A percentile compares a stretch with the other conserved stretches of the same genome.
Evolutionary conservation across 2,888 invertebrate genomes (phyloP).

Genomic region (Apamea crenata): DNA sequence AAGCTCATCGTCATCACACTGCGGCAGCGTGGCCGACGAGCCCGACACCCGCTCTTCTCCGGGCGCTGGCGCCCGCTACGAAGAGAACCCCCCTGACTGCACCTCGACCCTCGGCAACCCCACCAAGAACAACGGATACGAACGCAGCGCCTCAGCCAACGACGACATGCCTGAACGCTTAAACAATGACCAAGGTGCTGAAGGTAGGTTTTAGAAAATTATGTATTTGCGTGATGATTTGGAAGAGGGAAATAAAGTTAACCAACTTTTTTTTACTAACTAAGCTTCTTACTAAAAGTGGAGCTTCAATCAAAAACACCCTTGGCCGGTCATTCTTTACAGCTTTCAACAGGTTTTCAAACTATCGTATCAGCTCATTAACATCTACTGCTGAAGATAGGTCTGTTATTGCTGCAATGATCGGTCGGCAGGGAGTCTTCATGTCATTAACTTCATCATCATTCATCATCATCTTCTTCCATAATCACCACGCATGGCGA

Average conservation of each 20-base stretch:
- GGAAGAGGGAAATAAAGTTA: slow-evolving; percentile 48
- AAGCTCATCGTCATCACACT: slow-evolving; percentile 89
- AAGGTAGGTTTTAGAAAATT: slow-evolving; percentile 79
- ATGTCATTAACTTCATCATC: slow-evolving; percentile 51
- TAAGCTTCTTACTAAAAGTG: slow-evolving; percentile 27
- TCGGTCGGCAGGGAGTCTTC: slow-evolving; percentile 25
- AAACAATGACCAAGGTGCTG: slow-evolving; percentile 88
- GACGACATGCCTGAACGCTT: slow-evolving; percentile 88
- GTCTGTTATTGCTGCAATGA: slow-evolving; percentile 21
- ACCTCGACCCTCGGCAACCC: slow-evolving; percentile 87
- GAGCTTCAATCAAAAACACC: slow-evolving; percentile 27
- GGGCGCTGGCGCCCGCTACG: slow-evolving; percentile 86
- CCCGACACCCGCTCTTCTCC: slow-evolving; percentile 89
- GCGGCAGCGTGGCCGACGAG: slow-evolving; percentile 88
- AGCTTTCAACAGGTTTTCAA: slow-evolving; percentile 9
- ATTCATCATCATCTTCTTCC: slow-evolving; percentile 58
- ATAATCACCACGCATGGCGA: slow-evolving; percentile 62
- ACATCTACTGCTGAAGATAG: slow-evolving; percentile 33
- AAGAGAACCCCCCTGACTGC: slow-evolving; percentile 86
- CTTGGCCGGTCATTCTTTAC: slow-evolving; percentile 16
- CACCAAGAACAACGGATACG: slow-evolving; percentile 89
- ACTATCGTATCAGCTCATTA: slow-evolving; percentile 21
- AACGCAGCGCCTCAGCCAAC: slow-evolving; percentile 84
- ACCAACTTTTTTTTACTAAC: slow-evolving; percentile 24
- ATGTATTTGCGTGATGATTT: slow-evolving; percentile 60